phyloP scores from a whole-genome alignment of 2,113 vertebrate species.

The Thalassarche chlororhynchos region DNA sequence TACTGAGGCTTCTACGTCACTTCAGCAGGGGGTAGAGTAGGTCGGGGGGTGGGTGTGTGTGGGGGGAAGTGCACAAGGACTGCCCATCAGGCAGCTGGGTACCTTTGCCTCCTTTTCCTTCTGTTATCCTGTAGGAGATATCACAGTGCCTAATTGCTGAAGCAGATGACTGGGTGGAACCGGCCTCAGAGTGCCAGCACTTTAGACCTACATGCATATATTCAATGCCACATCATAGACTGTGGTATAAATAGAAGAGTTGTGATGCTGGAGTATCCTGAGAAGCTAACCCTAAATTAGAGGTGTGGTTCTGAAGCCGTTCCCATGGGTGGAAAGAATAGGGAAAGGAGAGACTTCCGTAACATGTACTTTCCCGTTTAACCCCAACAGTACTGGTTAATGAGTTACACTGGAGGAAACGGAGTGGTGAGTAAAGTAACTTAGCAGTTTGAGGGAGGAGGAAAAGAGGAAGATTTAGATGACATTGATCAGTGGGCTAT shows the following conservation, averaged over 20 bases:
- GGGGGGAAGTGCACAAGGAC: no score
- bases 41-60: no score
- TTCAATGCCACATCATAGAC: not conserved
- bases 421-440: not conserved
- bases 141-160: not conserved
- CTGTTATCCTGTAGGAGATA: not conserved
- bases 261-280: not conserved
- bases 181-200: not conserved
- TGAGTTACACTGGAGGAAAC: not conserved
- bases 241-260: not conserved
- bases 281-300: constrained; percentile 11
- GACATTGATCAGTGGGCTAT: not conserved
- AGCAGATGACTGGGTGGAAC: not conserved
- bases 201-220: not conserved
- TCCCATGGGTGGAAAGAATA: not conserved
- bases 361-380: not conserved
- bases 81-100: not conserved
- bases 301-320: not conserved
- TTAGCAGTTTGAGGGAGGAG: not conserved
- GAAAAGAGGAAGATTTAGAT: not conserved
- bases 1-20: not conserved
- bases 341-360: not conserved
- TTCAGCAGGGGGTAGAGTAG: not conserved
- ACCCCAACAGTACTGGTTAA: not conserved
- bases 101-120: not conserved